Evolutionary conservation across 2,888 invertebrate species (phyloP).

Genomic region (Hirtodrosophila alboralis): DNA sequence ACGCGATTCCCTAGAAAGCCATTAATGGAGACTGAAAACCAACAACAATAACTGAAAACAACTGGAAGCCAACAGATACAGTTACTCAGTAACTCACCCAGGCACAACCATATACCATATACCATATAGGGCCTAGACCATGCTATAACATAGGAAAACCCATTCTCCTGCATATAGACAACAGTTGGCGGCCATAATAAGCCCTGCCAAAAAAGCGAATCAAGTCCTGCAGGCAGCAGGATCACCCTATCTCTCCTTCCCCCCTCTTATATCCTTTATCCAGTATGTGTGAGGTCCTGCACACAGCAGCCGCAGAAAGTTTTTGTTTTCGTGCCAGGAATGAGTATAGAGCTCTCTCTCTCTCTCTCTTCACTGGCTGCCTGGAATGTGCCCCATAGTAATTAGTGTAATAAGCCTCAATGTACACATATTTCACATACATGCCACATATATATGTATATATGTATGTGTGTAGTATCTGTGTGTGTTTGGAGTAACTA

Average conservation of each 20-base stretch:
- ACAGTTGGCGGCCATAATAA: slow-evolving; percentile 58
- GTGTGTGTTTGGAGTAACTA: slow-evolving; percentile 15
- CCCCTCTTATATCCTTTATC: neutral
- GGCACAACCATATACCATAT: slow-evolving; percentile 36
- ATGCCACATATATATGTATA: slow-evolving; percentile 4
- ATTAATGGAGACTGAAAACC: slow-evolving; percentile 63
- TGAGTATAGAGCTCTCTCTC: neutral
- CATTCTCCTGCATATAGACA: slow-evolving; percentile 22
- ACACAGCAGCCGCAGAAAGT: slow-evolving; percentile 64
- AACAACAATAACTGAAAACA: slow-evolving; percentile 19
- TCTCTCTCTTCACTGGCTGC: slow-evolving; percentile 5
- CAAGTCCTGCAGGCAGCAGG: neutral
- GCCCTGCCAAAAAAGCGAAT: slow-evolving; percentile 53
- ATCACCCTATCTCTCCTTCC: no score
- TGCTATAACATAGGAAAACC: no score
- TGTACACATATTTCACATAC: slow-evolving; percentile 33
- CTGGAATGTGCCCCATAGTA: slow-evolving; percentile 60
- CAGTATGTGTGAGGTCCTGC: slow-evolving; percentile 2
- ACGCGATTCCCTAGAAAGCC: slow-evolving; percentile 77
- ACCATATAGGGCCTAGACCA: slow-evolving; percentile 9
- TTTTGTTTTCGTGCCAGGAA: slow-evolving; percentile 33
- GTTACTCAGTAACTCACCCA: slow-evolving; percentile 52
- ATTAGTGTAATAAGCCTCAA: slow-evolving; percentile 78
- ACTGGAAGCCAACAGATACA: slow-evolving; percentile 24
- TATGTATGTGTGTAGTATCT: slow-evolving; percentile 5